Conservation (phyloP, 2,113 vertebrate genomes). For the Sorex fumeus region DNA sequence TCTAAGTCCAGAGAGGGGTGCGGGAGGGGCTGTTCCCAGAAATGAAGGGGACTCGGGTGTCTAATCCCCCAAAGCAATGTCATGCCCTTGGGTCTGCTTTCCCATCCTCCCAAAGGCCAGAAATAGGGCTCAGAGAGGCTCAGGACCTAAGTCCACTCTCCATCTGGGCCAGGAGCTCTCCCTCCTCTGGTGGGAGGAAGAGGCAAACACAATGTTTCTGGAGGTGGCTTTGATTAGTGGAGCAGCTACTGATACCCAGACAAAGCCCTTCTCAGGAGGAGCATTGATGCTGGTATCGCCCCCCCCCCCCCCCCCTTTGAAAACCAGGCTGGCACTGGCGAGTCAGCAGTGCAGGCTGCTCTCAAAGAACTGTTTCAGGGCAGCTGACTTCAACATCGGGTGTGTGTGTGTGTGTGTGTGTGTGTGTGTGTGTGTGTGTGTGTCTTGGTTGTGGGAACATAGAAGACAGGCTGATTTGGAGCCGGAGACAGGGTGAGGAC, state of each 20-base stretch:
- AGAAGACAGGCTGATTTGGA: background rate
- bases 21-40: background rate
- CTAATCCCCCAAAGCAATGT: background rate
- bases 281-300: rapidly evolving
- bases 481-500: background rate
- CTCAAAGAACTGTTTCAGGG: background rate
- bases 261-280: background rate
- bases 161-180: background rate
- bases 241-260: background rate
- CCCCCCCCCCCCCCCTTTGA: background rate
- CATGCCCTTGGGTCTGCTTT: background rate
- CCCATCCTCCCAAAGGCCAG: background rate
- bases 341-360: background rate
- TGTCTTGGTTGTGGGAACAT: background rate
- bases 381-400: background rate
- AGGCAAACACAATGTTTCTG: background rate
- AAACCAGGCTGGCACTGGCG: background rate
- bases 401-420: no score
- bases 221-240: background rate
- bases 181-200: background rate
- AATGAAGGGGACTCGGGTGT: background rate
- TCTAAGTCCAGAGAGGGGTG: background rate
- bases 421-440: no score
- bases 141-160: background rate
- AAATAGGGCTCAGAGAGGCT: background rate